A percentile compares a stretch with the other conserved stretches of the same genome.
Evolutionary conservation across 2,888 invertebrate species (phyloP).

Genomic region (Deroplatys truncata): DNA sequence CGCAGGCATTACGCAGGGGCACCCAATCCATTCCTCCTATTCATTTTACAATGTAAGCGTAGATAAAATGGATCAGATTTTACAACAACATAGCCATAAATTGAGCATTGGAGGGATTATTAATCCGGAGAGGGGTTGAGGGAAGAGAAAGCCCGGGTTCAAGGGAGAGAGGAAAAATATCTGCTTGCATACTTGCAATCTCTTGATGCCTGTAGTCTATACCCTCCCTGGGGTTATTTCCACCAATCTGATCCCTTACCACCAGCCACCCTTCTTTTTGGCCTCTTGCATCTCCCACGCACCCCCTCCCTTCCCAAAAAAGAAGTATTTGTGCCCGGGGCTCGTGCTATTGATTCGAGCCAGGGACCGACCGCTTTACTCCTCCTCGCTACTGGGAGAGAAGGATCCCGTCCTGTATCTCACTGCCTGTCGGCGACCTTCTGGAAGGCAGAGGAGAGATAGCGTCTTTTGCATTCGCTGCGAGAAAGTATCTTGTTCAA

Average conservation of each 20-base stretch:
- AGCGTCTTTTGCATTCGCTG: too few relatives aligned
- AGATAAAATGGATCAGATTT: neutral
- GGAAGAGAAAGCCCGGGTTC: too few relatives aligned
- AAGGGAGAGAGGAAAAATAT: too few relatives aligned
- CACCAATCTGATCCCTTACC: constrained; percentile 10
- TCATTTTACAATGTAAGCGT: neutral
- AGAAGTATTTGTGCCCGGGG: constrained; percentile 12
- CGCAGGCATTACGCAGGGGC: too few relatives aligned
- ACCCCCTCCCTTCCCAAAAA: neutral
- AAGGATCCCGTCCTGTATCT: neutral
- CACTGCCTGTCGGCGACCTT: neutral
- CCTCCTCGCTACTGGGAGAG: too few relatives aligned
- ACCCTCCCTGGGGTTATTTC: constrained; percentile 1
- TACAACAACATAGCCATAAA: neutral
- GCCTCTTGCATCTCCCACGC: neutral
- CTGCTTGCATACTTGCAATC: neutral
- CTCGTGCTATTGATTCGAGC: constrained; percentile 8
- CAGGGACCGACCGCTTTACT: neutral
- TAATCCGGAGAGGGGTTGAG: neutral
- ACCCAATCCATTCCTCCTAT: neutral
- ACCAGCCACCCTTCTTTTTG: neutral
- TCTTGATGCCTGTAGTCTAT: neutral
- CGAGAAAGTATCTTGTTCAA: too few relatives aligned
- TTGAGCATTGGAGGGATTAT: neutral
- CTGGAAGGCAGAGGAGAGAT: neutral